Base-by-base conservation (phyloP, 1,140 invertebrate species). In the Drosophila orena region DNA sequence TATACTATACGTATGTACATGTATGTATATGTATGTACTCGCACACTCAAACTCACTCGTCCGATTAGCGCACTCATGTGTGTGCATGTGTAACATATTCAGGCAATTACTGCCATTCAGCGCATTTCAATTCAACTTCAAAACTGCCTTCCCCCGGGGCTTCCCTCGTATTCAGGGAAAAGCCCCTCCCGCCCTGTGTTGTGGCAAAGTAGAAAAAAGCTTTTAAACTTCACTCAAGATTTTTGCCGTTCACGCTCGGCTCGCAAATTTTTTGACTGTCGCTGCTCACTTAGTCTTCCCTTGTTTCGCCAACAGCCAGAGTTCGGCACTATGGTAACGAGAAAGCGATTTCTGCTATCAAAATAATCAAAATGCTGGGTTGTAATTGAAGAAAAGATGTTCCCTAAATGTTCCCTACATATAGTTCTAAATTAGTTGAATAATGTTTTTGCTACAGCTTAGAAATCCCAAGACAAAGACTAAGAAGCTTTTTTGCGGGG, bases 91-190 rank as follows among this genome's bases (percentile, higher is more conserved):
- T 88, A 79, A 83, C 83, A 89, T 89, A 88, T 89, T 88, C 83
- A 88, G 83, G 83, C 83, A 88, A 88, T 88, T 88, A 88, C 83
- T 84, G 83, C 84, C 84, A 88, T 88, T 89, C 83, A 88, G 79
- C 83, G 79, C 79, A 88, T 88, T 88, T 88, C 83, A 83, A 88
- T 89, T 88, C 83, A 88, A 88, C 83, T 88, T 89, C 76, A 89
- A 88, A 89, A 89, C 83, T 81, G 81, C 12, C 76, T 27, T 30
- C 4, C 30, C 12, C 12, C 3, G 2, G 7, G 78, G 15, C 15
- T 22, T 20, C 12, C 11, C n/a, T 24, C 3, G 11, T 5, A 24
- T 24, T 24, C 22, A 4, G 22, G 22, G 22, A 24, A 24, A 24
- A 55, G 42, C 8, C n/a, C 43, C 42, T 17, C 20, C 27, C 30